Evolutionary conservation across 2,888 invertebrate genomes (phyloP), one percentile per base, ranked within the genome.

Genomic region (Antitype chi): DNA sequence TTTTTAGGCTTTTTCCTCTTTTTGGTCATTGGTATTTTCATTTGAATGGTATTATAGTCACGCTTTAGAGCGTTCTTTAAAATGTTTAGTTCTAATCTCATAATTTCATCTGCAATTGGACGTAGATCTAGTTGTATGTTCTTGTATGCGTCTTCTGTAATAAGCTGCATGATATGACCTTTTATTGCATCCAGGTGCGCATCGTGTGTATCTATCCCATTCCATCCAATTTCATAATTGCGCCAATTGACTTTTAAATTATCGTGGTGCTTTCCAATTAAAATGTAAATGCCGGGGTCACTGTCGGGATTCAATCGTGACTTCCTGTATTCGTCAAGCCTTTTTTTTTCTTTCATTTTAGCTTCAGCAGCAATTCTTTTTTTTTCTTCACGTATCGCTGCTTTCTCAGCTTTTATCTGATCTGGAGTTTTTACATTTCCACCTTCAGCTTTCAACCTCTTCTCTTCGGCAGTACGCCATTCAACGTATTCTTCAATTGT

Each of bases 81-180:
- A 71, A 95, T 83, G 9, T 94, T 94, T 67, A 97, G 90, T 87
- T 98, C 97, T 47, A 97, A 74, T 87, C 96, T 95, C 97, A 98
- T 97, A 86, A 97, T 89, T 87, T 97, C 97, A 90, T 98, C 98
- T 0, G 98, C 98, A 67, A 97, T 95, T 57, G 97, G 94, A n/a
- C 98, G 95, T 53, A 98, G 94, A 89, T 98, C 97, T 49, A 97
- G 87, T 75, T 98, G 97, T 72, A 98, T 96, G 82, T 98, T 97
- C 76, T 97, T 94, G 82, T 97, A 97, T 83, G 97, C 97, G 81
- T 97, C 97, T 85, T 97, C 97, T 17, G 97, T 97, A 60, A 98
- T 97, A 55, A 98, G 92, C 83, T 97, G 97, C 87, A 97, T 94
- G 84, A 98, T 97, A 87, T 97, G 97, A 47, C 97, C 97, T 92